Conservation (phyloP, 2,113 vertebrate species). For the Alethe castanea region DNA sequence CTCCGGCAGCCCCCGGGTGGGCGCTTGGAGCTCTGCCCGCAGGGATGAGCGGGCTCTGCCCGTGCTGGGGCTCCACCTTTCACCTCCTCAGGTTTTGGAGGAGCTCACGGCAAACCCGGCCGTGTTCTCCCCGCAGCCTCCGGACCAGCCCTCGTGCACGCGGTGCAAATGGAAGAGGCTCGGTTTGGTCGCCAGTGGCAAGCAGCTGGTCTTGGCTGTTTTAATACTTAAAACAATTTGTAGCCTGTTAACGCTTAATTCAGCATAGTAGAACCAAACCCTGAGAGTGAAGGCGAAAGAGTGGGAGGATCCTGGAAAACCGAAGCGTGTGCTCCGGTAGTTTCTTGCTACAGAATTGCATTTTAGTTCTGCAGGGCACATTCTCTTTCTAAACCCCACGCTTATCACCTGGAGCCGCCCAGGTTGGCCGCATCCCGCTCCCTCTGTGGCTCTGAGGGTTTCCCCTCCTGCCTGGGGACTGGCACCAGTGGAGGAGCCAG, state of each 20-base stretch:
- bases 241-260: fast-evolving
- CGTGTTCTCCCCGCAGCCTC: neutral
- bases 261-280: fast-evolving
- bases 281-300: fast-evolving
- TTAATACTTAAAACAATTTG: fast-evolving
- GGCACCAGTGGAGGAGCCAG: neutral
- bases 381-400: fast-evolving
- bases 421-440: fast-evolving
- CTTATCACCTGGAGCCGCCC: fast-evolving
- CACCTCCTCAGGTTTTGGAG: neutral
- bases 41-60: neutral
- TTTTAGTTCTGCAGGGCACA: neutral
- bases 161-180: neutral
- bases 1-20: neutral
- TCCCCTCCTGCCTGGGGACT: neutral
- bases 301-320: neutral
- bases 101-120: neutral
- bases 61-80: neutral
- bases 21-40: neutral
- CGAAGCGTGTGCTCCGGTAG: fast-evolving
- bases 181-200: fast-evolving
- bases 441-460: neutral
- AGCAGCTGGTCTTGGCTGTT: neutral
- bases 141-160: fast-evolving
- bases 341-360: fast-evolving